Conservation (phyloP, 2,888 invertebrate species). For the Carterocephalus palaemon region DNA sequence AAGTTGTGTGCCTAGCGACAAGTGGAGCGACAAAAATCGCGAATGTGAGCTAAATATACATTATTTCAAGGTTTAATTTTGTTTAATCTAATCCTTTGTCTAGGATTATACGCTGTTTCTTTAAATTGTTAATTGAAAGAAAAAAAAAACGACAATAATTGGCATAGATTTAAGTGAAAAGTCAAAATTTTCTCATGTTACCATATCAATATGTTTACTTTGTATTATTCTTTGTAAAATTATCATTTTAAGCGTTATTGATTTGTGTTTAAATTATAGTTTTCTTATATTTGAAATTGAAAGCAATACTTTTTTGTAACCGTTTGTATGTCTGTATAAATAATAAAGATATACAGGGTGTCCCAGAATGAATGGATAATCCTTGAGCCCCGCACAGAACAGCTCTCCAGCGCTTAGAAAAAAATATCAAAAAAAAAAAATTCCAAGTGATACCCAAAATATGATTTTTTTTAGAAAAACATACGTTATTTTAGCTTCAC, state of each 20-base stretch:
- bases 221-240: conserved; percentile 16
- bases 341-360: conserved; percentile 1
- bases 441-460: too few relatives aligned
- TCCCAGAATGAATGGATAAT: too few relatives aligned
- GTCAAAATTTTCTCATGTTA: conserved; percentile 37
- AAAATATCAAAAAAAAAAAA: too few relatives aligned
- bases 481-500: too few relatives aligned
- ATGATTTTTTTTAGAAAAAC: too few relatives aligned
- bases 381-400: too few relatives aligned
- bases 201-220: conserved; percentile 30
- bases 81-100: neutral
- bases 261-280: neutral
- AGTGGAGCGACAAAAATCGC: too few relatives aligned
- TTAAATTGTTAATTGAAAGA: conserved; percentile 19
- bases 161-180: conserved; percentile 34
- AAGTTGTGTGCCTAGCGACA: too few relatives aligned
- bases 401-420: too few relatives aligned
- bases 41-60: too few relatives aligned
- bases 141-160: conserved; percentile 38
- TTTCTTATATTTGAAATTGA: conserved; percentile 2
- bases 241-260: conserved; percentile 6
- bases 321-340: conserved; percentile 2
- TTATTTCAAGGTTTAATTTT: too few relatives aligned
- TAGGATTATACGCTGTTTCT: conserved; percentile 23
- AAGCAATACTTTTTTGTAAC: conserved; percentile 15